These are phyloP conservation scores for Corythaeola cristata DNA, from an alignment of 2,113 vertebrate species.

Conservation along the genomic window DNA sequence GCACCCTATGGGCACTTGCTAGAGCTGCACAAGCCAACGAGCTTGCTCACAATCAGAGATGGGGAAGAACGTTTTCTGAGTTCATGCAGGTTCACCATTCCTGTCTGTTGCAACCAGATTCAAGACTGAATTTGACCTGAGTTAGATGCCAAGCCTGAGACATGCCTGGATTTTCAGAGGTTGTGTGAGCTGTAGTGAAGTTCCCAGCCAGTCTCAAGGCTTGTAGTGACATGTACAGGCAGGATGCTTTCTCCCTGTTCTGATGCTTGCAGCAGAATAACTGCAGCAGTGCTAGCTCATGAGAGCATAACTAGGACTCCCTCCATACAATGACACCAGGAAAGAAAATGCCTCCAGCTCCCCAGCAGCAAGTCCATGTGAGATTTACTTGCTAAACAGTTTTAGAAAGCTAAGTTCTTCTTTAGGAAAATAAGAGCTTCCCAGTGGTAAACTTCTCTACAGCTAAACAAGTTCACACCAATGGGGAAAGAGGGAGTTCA, in stretches of 20 bases:
- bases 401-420: background rate
- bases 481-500: background rate
- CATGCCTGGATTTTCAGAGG: background rate
- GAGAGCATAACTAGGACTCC: background rate
- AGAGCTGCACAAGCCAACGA: constrained; percentile 20
- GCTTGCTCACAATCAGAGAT: background rate
- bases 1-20: constrained; percentile 17
- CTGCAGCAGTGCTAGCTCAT: background rate
- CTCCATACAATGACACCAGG: background rate
- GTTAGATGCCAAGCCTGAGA: background rate
- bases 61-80: background rate
- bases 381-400: background rate
- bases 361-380: background rate
- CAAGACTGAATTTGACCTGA: constrained; percentile 23
- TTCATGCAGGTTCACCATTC: background rate
- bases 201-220: background rate
- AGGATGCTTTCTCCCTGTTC: background rate
- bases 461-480: background rate
- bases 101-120: constrained; percentile 12
- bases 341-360: background rate
- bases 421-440: background rate
- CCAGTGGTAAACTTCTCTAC: background rate
- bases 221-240: background rate
- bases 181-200: background rate
- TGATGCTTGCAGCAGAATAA: background rate